A percentile compares a stretch with the other conserved stretches of the same genome.
These are phyloP conservation scores for Sciurus vulgaris DNA, from an alignment of 2,797 vertebrate genomes.

Conservation along the genomic window DNA sequence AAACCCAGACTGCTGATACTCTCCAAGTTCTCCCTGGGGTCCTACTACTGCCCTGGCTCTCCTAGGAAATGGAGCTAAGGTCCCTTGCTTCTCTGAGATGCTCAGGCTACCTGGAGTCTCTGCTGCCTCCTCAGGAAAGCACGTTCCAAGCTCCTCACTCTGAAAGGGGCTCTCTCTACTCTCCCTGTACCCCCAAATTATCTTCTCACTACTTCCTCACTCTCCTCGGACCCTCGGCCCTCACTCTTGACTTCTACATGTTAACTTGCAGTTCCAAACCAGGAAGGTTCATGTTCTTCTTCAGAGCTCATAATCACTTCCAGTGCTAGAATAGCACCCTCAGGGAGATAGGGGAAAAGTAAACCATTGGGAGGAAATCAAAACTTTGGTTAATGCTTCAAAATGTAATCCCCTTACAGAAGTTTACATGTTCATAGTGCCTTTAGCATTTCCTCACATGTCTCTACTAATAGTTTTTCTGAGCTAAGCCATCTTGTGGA, in stretches of 20 bases:
- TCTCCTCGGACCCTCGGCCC: neutral
- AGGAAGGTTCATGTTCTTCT: neutral
- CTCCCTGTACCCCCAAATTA: too few relatives aligned
- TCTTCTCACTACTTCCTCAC: neutral
- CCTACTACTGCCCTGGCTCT: neutral
- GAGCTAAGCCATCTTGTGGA: neutral
- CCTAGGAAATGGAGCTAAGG: neutral
- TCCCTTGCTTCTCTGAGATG: neutral
- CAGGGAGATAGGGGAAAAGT: neutral
- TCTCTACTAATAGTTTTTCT: neutral
- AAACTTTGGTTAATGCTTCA: neutral
- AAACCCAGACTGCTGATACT: neutral
- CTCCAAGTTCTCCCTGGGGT: neutral
- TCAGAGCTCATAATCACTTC: neutral
- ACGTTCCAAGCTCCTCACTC: neutral
- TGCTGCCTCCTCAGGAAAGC: neutral
- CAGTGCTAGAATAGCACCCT: neutral
- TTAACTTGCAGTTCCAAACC: neutral
- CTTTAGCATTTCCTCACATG: neutral
- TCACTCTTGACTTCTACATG: neutral
- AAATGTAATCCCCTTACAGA: constrained; percentile 12
- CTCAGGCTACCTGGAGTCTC: neutral
- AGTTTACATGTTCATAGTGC: neutral
- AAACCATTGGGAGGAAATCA: neutral
- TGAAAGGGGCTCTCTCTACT: neutral